Base-by-base conservation (phyloP, 2,888 invertebrate species). In the Heliconius ethilla region DNA sequence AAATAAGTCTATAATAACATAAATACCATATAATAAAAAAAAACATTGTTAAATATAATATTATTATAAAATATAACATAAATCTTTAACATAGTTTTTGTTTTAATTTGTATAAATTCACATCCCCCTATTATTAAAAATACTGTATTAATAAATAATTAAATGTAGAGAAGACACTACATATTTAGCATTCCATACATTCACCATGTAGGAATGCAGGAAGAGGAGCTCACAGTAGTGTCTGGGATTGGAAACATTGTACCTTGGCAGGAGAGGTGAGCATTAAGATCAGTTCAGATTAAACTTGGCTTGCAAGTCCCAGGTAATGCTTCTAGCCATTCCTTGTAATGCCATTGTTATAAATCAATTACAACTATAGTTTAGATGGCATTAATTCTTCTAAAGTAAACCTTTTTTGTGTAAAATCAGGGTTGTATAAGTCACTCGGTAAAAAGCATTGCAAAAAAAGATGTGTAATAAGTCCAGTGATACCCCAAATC, bases 401-500 rank as follows among this genome's bases (percentile, higher is more conserved):
- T 3, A 91, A 45, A 18, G 81, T 77, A 85, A 84, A 92, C 63
- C 83, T 81, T 83, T 87, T 90, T 67, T 84, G 89, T 78, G 85
- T 80, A 85, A 92, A 92, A 73, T 92, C 88, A 45, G 85, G 84
- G 72, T 85, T 82, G 80, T 92, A 93, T 18, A 86, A 75, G 75
- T 87, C 85, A 79, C 84, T 84, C 13, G 92, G 89, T 70, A 93
- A 79, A 80, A 94, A 89, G 79, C 87, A 86, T 75, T 88, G 85
- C 27, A 94, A 83, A 84, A 97, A 96, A 65, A 96, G 87, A 86
- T 97, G 96, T 1, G 98, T 98, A 40, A 98, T 95, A 65, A 96
- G 91, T 0, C 96, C 98, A 0, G 98, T 98, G 18, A 97, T 94
- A 6, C 97, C 97, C 97, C 97, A 97, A 79, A 97, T 95, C 85